A percentile compares a stretch with the other conserved stretches of the same genome.
These are phyloP conservation scores for Lucinisca nassula DNA, from an alignment of 2,888 invertebrate genomes.

Conservation along the genomic window DNA sequence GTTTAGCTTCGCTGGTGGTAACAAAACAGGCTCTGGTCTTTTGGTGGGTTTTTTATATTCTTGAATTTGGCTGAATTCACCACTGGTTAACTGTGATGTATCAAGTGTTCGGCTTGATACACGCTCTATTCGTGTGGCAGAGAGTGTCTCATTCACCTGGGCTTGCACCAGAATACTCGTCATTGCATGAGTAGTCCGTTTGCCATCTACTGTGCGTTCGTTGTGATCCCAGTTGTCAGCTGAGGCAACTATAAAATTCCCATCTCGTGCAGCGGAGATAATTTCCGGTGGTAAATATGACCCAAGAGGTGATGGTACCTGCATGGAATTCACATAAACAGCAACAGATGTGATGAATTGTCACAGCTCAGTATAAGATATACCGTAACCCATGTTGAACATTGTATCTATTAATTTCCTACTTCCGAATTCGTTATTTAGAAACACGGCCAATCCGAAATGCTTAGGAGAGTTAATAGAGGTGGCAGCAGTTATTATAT, in stretches of 20 bases:
- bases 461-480: no score
- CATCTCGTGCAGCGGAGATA: background rate
- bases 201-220: background rate
- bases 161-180: background rate
- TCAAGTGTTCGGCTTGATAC: background rate
- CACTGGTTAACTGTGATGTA: background rate
- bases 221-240: conserved; percentile 3
- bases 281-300: background rate
- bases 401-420: no score
- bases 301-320: background rate
- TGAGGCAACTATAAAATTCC: background rate
- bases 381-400: no score
- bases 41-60: background rate
- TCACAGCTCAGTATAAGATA: background rate
- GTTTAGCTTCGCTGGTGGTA: no score
- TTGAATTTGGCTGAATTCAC: background rate
- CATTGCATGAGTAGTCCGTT: background rate
- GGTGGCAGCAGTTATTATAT: no score
- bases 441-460: no score
- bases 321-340: background rate
- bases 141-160: background rate
- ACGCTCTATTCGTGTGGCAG: background rate
- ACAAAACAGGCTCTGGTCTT: no score
- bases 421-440: no score
- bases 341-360: background rate